Base-by-base conservation (phyloP, 2,113 vertebrate species). In the Chitala chitala region DNA sequence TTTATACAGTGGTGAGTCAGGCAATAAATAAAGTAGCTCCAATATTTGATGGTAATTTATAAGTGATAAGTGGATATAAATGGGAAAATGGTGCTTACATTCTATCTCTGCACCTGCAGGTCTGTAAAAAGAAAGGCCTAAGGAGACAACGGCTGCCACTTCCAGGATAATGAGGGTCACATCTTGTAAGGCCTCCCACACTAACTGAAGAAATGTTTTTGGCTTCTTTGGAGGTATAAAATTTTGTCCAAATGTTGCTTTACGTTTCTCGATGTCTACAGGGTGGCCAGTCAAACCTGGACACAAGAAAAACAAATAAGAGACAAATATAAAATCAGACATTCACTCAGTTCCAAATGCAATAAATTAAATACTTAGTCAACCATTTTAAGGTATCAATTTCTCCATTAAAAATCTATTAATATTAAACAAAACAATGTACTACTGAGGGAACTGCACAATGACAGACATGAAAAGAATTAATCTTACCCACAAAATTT, bases 151-250 rank as follows among this genome's bases (percentile, higher is more conserved):
- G 48, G 96, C 95, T 89, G 96, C 95, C 87, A 99, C 92, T 92
- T 98, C 95, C 89, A 99, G 91, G 89, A 98, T 96, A 89, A 99
- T 99, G 88, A 99, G 91, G 36, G 96, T 99, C 86, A 96, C 93
- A 5, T 99, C 96, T 88, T 98, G 96, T 87, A 99, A 92, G 85
- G 96, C 95, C 91, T 99, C 96, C 94, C 95, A 98, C 84, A 98
- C 96, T 94, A 99, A 93, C 73, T 96, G 93, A 87, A 98, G 88
- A 92, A 99, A 99, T 80, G 96, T 98, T 94, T 98, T 98, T 92
- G 96, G 92, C 93, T 96, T 98, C 93, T 99, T 98, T 75, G 95
- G 96, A 91, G 96, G 95, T 90, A 98, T 98, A 87, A 93, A 84
- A 84, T 99, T 98, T 86, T 90, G 91, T 85, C 96, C 96, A 90